phyloP scores from a whole-genome alignment of 2,888 invertebrate genomes.

The Rotaria macrura region DNA sequence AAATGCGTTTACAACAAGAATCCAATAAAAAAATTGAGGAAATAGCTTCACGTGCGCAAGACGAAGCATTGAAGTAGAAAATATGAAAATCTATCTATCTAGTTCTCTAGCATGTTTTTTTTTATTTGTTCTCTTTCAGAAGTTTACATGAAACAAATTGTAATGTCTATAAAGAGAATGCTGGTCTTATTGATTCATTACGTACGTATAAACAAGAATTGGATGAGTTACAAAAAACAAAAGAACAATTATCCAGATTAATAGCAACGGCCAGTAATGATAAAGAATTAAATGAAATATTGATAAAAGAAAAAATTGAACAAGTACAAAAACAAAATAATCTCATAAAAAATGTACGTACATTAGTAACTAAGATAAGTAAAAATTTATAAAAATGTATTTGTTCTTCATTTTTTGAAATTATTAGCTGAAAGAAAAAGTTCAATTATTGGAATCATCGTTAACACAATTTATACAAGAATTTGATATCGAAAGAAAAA shows the following conservation, averaged over 20 bases:
- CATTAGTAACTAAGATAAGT: no score
- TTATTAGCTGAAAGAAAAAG: conserved; percentile 43
- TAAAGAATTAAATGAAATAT: conserved; percentile 40
- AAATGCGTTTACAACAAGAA: conserved; percentile 49
- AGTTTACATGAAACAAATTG: conserved; percentile 50
- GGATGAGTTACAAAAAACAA: conserved; percentile 42
- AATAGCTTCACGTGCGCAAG: conserved; percentile 47
- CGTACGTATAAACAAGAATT: conserved; percentile 46
- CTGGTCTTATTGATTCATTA: conserved; percentile 45
- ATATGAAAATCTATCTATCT: neutral
- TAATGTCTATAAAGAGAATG: conserved; percentile 49
- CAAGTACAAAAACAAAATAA: conserved; percentile 32
- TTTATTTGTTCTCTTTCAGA: conserved; percentile 36
- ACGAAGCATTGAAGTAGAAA: conserved; percentile 48
- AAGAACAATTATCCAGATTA: conserved; percentile 36
- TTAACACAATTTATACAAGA: conserved; percentile 46
- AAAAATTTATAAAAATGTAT: neutral
- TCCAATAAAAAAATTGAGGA: conserved; percentile 49
- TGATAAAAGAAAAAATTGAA: conserved; percentile 43
- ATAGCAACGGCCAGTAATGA: neutral
- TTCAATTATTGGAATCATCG: conserved; percentile 44
- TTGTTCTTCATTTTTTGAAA: neutral
- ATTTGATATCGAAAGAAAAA: conserved; percentile 42
- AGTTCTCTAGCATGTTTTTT: neutral
- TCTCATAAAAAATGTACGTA: conserved; percentile 41